Evolutionary conservation across 2,797 vertebrate genomes (phyloP).

Genomic region (Oryzias dopingdopingensis): DNA sequence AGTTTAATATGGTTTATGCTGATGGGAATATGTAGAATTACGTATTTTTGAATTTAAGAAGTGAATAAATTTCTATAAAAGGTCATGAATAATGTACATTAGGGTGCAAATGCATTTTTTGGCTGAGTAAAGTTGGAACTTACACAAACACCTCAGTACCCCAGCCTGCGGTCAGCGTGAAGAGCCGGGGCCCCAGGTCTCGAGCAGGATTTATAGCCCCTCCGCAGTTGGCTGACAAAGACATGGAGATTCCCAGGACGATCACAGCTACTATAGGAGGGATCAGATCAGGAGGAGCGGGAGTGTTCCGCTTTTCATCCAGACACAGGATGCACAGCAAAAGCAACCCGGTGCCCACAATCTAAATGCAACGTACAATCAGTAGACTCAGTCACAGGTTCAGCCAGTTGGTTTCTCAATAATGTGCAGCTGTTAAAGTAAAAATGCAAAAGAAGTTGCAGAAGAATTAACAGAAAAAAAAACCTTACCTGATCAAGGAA

Average conservation of each 20-base stretch:
- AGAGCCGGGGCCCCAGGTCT: slow-evolving; percentile 86
- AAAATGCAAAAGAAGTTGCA: background rate
- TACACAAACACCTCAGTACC: slow-evolving; percentile 87
- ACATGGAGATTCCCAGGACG: slow-evolving; percentile 78
- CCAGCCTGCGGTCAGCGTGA: slow-evolving; percentile 85
- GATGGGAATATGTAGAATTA: too few species aligned
- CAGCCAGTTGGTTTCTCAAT: too few species aligned
- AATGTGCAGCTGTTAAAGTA: too few species aligned
- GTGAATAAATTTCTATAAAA: too few species aligned
- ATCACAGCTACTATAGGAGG: slow-evolving; percentile 76
- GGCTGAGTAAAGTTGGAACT: slow-evolving; percentile 34
- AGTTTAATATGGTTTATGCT: too few species aligned
- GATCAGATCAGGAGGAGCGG: slow-evolving; percentile 74
- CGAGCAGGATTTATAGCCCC: slow-evolving; percentile 86
- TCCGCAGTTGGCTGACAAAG: slow-evolving; percentile 82
- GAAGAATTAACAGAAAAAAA: background rate
- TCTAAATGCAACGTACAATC: slow-evolving; percentile 53
- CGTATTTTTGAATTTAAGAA: too few species aligned
- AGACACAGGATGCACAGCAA: slow-evolving; percentile 78
- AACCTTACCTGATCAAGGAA: slow-evolving; percentile 82
- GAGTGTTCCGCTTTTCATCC: slow-evolving; percentile 76
- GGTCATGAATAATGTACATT: too few species aligned
- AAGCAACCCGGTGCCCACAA: slow-evolving; percentile 81
- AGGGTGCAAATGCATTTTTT: background rate
- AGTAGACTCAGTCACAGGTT: background rate